Conservation (phyloP, 2,797 vertebrate genomes). For the Aphelocoma californica region DNA sequence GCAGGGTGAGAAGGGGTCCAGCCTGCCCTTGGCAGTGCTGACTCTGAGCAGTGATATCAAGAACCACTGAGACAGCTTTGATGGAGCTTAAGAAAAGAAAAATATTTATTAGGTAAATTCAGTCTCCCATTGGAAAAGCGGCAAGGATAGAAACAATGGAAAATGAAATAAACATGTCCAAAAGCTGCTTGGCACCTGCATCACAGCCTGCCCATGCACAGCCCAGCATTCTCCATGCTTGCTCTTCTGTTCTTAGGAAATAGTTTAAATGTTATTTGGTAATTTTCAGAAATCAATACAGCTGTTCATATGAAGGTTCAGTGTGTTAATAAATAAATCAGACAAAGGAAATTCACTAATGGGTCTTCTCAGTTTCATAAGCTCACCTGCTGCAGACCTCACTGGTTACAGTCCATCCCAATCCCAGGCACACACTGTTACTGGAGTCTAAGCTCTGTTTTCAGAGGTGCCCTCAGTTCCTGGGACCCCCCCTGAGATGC, state of each 20-base stretch:
- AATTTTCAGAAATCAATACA: neutral
- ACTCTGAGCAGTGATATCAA: rapidly evolving
- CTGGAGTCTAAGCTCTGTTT: neutral
- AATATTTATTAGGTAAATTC: neutral
- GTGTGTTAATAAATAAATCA: neutral
- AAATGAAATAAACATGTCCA: neutral
- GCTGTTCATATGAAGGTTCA: neutral
- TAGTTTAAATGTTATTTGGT: neutral
- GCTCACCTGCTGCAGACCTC: neutral
- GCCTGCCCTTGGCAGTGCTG: neutral
- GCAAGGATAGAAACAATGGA: neutral
- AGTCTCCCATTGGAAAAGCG: neutral
- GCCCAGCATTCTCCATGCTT: neutral
- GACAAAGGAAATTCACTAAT: neutral
- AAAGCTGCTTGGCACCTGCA: neutral
- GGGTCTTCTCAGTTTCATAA: neutral
- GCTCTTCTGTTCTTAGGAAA: neutral
- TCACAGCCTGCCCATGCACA: neutral
- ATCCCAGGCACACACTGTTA: neutral
- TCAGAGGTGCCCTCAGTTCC: neutral
- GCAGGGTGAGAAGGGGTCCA: neutral
- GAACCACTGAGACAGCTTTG: neutral
- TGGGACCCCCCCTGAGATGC: neutral
- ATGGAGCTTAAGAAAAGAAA: neutral
- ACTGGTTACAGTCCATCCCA: neutral